Evolutionary conservation across 2,113 vertebrate genomes (phyloP).

Genomic region (Otus sunia): DNA sequence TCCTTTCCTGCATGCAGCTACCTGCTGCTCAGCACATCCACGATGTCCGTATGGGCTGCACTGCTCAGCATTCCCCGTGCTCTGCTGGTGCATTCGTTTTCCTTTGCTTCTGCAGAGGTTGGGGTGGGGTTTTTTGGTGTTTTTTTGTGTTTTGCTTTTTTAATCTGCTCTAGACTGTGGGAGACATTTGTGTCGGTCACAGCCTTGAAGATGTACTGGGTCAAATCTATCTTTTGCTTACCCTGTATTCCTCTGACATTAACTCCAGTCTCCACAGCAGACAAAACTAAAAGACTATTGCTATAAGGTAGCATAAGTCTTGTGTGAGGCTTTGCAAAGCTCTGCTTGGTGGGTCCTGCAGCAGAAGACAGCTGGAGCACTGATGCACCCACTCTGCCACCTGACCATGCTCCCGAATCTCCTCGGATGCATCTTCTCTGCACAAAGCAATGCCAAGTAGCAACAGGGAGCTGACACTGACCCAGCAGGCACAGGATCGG

Average conservation of each 20-base stretch:
- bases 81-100: background rate
- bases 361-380: background rate
- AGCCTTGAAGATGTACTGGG: background rate
- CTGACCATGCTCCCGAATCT: background rate
- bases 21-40: background rate
- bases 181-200: background rate
- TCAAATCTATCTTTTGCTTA: background rate
- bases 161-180: background rate
- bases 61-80: background rate
- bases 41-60: rapidly evolving
- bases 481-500: background rate
- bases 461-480: rapidly evolving
- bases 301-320: background rate
- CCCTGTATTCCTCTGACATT: background rate
- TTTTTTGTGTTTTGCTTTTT: background rate
- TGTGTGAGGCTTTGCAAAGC: background rate
- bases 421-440: background rate
- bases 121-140: background rate
- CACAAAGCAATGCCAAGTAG: background rate
- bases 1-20: background rate
- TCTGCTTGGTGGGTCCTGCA: background rate
- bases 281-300: background rate
- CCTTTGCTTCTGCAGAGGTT: background rate
- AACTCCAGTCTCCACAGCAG: background rate
- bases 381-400: rapidly evolving